Base-by-base conservation (phyloP, 2,113 vertebrate species). In the Ceuthmochares aereus region DNA sequence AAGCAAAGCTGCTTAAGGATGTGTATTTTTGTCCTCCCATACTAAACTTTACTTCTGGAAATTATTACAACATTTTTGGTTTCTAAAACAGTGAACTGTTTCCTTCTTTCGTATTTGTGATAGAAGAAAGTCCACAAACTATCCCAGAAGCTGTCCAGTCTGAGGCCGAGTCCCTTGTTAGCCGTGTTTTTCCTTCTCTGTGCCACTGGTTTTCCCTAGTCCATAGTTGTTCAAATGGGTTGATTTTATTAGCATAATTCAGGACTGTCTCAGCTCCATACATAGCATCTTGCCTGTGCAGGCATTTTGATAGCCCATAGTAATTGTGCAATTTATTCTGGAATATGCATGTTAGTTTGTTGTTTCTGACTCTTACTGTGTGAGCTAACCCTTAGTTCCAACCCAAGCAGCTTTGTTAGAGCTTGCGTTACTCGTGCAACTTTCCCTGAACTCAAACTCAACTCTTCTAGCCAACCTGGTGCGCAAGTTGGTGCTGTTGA, bases 401-500 rank as follows among this genome's bases (percentile, higher is more conserved):
- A 4, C 20, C 40, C 22, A 49, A 52, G 26, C 37, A 56, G 34
- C 32, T 89, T 47, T 72, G 14, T 42, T 72, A 40, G 11, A 67
- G 30, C 30, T 21, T 68, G 2, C 2, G 0, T 70, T 60, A 17
- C 5, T 85, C 22, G 2, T 34, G 11, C 27, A 68, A 4, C 34
- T 51, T 56, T 85, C 15, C 32, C 7, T 52, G 37, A 6, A 4
- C 22, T 21, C 36, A 27, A 25, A 30, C 32, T 55, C 9, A 14
- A 20, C 37, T 73, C 17, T 58, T 56, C 19, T 26, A 10, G 51
- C 59, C 36, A 54, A 1, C n/a, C 25, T 47, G 36, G 19, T 37
- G 21, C 2, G 1, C 67, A 42, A 0, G 22, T 67, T 12, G 0
- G 13, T 19, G 52, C 10, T 42, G 13, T 29, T 51, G 66, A 84